phyloP scores from a whole-genome alignment of 2,888 invertebrate genomes.

The Esperia sulphurella region DNA sequence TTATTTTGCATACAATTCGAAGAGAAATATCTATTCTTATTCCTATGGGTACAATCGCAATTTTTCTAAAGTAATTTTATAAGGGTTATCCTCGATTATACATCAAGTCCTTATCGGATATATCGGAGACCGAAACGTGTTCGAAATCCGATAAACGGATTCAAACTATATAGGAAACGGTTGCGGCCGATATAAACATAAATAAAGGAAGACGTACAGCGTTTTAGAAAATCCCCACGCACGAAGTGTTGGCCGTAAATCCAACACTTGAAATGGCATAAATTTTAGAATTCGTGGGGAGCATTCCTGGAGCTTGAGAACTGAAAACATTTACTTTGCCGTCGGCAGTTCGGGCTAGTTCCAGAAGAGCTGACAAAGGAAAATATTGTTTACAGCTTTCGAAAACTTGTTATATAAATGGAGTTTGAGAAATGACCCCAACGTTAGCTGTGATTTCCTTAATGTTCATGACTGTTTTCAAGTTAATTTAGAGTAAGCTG shows the following conservation, averaged over 20 bases:
- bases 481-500: no score
- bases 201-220: slow-evolving; percentile 72
- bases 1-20: slow-evolving; percentile 6
- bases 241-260: slow-evolving; percentile 60
- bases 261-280: slow-evolving; percentile 61
- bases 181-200: slow-evolving; percentile 73
- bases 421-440: no score
- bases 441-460: no score
- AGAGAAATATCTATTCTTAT: slow-evolving; percentile 5
- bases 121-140: slow-evolving; percentile 62
- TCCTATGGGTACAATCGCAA: slow-evolving; percentile 13
- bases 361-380: slow-evolving; percentile 3
- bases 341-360: neutral
- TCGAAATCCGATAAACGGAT: slow-evolving; percentile 75
- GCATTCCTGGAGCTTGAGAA: slow-evolving; percentile 20
- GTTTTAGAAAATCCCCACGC: slow-evolving; percentile 74
- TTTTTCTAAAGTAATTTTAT: slow-evolving; percentile 47
- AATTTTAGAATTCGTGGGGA: slow-evolving; percentile 48
- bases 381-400: slow-evolving; percentile 4
- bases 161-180: slow-evolving; percentile 67
- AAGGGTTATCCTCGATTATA: slow-evolving; percentile 54
- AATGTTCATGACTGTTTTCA: no score
- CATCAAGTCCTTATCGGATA: slow-evolving; percentile 56
- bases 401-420: neutral
- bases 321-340: slow-evolving; percentile 23